Evolutionary conservation across 2,797 vertebrate genomes (phyloP).

Genomic region (Strix occidentalis): DNA sequence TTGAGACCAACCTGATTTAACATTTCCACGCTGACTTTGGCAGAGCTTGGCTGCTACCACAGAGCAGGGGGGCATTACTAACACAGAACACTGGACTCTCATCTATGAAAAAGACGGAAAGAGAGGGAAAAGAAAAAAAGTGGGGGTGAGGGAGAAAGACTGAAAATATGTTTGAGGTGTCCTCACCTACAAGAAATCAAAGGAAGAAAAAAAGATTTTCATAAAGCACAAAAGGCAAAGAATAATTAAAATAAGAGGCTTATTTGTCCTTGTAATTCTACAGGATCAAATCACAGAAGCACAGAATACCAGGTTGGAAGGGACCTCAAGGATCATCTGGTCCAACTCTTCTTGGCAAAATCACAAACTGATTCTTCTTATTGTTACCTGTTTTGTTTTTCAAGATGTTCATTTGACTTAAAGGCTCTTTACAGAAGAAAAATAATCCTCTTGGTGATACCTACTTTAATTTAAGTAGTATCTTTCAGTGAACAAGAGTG

Average conservation of each 20-base stretch:
- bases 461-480: background rate
- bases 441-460: background rate
- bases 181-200: background rate
- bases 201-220: background rate
- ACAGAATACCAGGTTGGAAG: background rate
- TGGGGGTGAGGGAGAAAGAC: too few species aligned
- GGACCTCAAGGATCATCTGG: background rate
- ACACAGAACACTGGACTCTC: background rate
- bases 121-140: background rate
- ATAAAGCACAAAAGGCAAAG: background rate
- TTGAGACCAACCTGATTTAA: background rate
- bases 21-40: background rate
- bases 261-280: background rate
- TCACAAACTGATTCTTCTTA: background rate
- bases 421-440: background rate
- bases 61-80: background rate
- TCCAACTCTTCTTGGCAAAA: background rate
- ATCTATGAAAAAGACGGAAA: background rate
- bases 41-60: background rate
- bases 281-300: background rate
- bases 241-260: background rate
- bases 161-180: background rate
- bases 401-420: background rate
- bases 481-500: background rate
- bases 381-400: background rate